Evolutionary conservation across 2,797 vertebrate species (phyloP), one percentile per base, ranked within the genome.

Genomic region (Epinephelus malabaricus): DNA sequence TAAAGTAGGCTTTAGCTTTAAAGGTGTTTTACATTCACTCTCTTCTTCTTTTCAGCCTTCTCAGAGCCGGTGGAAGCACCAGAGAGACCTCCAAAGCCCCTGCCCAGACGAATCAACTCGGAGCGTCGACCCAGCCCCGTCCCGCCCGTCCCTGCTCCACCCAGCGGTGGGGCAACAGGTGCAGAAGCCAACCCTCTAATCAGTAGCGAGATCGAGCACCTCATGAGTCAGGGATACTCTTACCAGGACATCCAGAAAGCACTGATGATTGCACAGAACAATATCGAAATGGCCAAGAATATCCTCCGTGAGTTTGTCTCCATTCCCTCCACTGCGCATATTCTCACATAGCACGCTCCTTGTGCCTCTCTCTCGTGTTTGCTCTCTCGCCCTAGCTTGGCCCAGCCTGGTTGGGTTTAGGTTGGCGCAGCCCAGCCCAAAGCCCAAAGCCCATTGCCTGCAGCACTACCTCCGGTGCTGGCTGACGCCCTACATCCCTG

Each of bases 161-260:
- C 80, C 15, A 49, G 61, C 4, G 58, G 83, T 1, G 86, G 81
- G 6, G 86, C 83, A 3, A 21, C 69, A 9, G 93, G 78, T 46
- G 92, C 89, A 83, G 95, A 87, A 83, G 59, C 88, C 3, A 94
- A 95, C 14, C 94, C 92, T 11, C 97, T 96, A 49, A 97, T 99
- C 87, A 97, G 96, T 93, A 95, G 96, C 0, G 98, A 99, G 95
- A 98, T 99, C 0, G 97, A 99, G 93, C 96, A 92, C 80, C 97
- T 99, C 77, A 93, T 99, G 97, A 99, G 96, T 94, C 97, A 99
- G 94, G 98, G 98, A 63, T 99, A 99, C 94, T 98, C 98, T 60
- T 96, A 97, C 91, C 98, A 99, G 96, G 98, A 99, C 96, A 99
- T 99, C 90, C 98, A 99, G 96, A 99, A 99, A 92, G 98, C 98